Evolutionary conservation across 1,140 invertebrate species (phyloP).

Genomic region (Dinothrombium tinctorium): DNA sequence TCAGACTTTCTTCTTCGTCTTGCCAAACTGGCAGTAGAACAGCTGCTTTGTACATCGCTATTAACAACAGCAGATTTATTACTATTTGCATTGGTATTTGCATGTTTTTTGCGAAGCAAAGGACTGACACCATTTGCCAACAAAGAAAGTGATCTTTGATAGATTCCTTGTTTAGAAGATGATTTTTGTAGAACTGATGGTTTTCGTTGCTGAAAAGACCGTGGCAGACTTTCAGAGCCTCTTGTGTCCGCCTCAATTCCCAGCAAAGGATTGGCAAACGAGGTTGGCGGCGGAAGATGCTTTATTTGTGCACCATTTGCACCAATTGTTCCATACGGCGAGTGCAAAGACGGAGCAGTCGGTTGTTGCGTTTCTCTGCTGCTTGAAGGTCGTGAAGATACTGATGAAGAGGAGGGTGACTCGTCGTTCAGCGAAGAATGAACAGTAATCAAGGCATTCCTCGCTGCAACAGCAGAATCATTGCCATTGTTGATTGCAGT

Average conservation of each 20-base stretch:
- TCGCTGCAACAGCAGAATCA: not conserved
- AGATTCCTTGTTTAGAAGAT: conserved; percentile 11
- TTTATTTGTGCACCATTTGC: not conserved
- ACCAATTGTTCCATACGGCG: not conserved
- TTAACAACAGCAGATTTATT: not conserved
- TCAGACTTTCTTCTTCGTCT: conserved; percentile 12
- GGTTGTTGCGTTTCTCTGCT: not conserved
- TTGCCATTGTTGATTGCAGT: too few species aligned
- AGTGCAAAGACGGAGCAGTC: not conserved
- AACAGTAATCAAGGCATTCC: not conserved
- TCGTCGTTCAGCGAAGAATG: not conserved
- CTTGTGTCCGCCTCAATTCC: conserved; percentile 14
- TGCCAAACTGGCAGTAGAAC: not conserved
- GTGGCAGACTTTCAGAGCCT: conserved; percentile 8
- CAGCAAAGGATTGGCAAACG: conserved; percentile 15
- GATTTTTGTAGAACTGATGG: not conserved
- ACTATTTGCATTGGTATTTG: not conserved
- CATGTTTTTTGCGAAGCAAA: conserved; percentile 10
- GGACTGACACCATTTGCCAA: conserved; percentile 11
- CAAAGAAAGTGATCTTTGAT: conserved; percentile 10
- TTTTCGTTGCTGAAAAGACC: conserved; percentile 1
- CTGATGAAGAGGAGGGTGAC: conserved; percentile 1
- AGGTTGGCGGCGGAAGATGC: conserved; percentile 3
- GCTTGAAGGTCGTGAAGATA: conserved; percentile 5
- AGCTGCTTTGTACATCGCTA: not conserved